Percentiles rank a stretch among this genome's conserved stretches.
phyloP scores from a whole-genome alignment of 2,888 invertebrate species.

The Chydorus sphaericus region DNA sequence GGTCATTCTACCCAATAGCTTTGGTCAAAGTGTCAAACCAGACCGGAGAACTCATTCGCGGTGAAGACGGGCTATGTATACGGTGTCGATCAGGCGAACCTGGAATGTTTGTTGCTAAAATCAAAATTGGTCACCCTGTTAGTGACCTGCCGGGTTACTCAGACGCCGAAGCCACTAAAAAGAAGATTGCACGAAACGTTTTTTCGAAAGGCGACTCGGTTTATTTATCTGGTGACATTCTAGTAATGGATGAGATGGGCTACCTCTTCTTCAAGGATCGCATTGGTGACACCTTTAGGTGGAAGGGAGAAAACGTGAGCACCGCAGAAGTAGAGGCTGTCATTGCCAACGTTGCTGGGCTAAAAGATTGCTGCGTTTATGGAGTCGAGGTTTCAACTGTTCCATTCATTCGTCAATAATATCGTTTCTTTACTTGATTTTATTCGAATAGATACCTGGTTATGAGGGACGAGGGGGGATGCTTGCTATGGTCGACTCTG shows the following conservation, averaged over 20 bases:
- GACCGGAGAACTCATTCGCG: slow-evolving; percentile 76
- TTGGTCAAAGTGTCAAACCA: slow-evolving; percentile 77
- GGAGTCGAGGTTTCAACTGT: slow-evolving; percentile 62
- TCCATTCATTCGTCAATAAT: background rate
- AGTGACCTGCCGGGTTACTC: slow-evolving; percentile 95
- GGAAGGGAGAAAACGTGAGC: slow-evolving; percentile 98
- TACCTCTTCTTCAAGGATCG: slow-evolving; percentile 40
- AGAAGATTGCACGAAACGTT: slow-evolving; percentile 78
- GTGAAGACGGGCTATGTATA: slow-evolving; percentile 64
- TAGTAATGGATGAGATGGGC: slow-evolving; percentile 38
- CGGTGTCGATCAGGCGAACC: slow-evolving; percentile 50
- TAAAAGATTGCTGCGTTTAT: slow-evolving; percentile 81
- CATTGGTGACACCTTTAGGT: slow-evolving; percentile 48
- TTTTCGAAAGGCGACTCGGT: slow-evolving; percentile 80
- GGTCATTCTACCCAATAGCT: slow-evolving; percentile 80
- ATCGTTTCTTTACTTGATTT: background rate
- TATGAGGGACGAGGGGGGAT: no score
- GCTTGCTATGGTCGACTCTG: no score
- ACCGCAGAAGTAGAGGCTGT: slow-evolving; percentile 93
- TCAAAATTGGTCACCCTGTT: slow-evolving; percentile 71
- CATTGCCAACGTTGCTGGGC: slow-evolving; percentile 62
- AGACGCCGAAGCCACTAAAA: slow-evolving; percentile 72
- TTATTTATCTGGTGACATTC: slow-evolving; percentile 54
- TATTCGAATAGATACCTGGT: no score
- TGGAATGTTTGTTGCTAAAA: slow-evolving; percentile 93